A percentile compares a stretch with the other conserved stretches of the same genome.
Conservation (phyloP, 2,113 vertebrate species). For the Perca flavescens region DNA sequence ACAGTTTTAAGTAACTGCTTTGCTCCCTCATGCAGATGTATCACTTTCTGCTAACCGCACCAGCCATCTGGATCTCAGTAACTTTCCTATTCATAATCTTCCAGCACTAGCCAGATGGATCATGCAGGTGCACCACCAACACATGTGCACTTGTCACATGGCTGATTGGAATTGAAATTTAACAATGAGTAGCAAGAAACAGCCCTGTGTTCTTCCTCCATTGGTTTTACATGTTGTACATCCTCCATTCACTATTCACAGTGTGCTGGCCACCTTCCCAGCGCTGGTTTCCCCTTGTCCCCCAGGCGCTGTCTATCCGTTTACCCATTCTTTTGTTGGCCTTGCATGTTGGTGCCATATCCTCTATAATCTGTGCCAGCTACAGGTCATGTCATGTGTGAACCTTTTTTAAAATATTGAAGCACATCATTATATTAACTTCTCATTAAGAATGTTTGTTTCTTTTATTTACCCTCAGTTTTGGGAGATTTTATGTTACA, state of each 20-base stretch:
- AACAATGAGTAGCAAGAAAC: slow-evolving; percentile 45
- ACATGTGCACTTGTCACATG: slow-evolving; percentile 52
- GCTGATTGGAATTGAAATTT: slow-evolving; percentile 48
- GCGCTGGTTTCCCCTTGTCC: slow-evolving; percentile 37
- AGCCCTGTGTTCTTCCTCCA: slow-evolving; percentile 31
- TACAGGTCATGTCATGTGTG: slow-evolving; percentile 32
- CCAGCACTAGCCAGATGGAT: slow-evolving; percentile 47
- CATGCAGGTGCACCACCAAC: slow-evolving; percentile 56
- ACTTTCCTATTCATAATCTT: slow-evolving; percentile 50
- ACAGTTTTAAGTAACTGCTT: slow-evolving; percentile 29
- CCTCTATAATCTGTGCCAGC: slow-evolving; percentile 19
- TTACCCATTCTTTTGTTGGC: slow-evolving; percentile 45
- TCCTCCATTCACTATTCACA: slow-evolving; percentile 58
- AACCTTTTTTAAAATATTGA: slow-evolving; percentile 5
- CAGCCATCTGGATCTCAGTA: slow-evolving; percentile 43
- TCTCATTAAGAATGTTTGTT: slow-evolving; percentile 1
- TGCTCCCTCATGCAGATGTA: slow-evolving; percentile 43
- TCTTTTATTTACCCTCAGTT: neutral
- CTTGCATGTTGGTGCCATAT: slow-evolving; percentile 21
- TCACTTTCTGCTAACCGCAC: slow-evolving; percentile 36
- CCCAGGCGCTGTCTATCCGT: slow-evolving; percentile 23
- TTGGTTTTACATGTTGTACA: slow-evolving; percentile 43
- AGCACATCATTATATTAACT: slow-evolving; percentile 17
- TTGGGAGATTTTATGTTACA: neutral
- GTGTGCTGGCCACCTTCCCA: slow-evolving; percentile 55